Percentiles rank a stretch among this genome's conserved stretches.
Evolutionary conservation across 2,113 vertebrate genomes (phyloP).

Genomic region (western clawed frog (Xenopus tropicalis)): UCB_Xtro_10.0 CM004447.2:99423501-99424000

Average conservation of each 20-base stretch:
- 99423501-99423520: conserved; percentile 25
- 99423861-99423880: neutral
- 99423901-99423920: neutral
- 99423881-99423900: neutral
- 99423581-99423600: neutral
- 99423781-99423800: neutral
- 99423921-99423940: neutral
- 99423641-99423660: neutral
- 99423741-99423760: neutral
- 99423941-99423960: neutral
- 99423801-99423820: neutral
- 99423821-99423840: conserved; percentile 1
- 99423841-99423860: conserved; percentile 1
- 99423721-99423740: neutral
- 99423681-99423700: neutral
- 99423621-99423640: neutral
- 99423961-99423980: neutral
- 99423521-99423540: neutral
- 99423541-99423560: neutral
- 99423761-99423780: neutral
- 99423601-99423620: neutral
- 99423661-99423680: neutral
- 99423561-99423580: neutral
- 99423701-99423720: neutral
- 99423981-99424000: neutral